Base-by-base conservation (phyloP, 2,797 vertebrate genomes). In the Vireo griseus region DNA sequence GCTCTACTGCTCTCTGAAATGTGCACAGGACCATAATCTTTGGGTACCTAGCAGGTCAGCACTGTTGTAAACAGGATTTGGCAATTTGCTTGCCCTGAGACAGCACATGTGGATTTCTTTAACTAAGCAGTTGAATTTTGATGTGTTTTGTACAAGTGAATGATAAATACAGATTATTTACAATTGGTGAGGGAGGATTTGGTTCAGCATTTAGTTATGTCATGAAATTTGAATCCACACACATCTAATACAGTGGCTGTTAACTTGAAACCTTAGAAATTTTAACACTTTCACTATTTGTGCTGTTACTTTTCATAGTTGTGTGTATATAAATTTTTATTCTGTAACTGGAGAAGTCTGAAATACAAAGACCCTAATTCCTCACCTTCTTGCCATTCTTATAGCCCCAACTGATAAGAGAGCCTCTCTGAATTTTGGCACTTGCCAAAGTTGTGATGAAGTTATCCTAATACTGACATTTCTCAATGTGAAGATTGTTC, bases 1-100 rank as follows among this genome's bases (percentile, higher is more conserved):
- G 90, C 83, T 87, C 67, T 92, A 6, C 54, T 93, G 68, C 80
- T 86, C 89, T 88, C 84, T 86, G 73, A 88, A 88, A 28, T 74
- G 50, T 55, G 37, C 51, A 33, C 51, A 39, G 58, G 62, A 35
- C 47, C 68, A 57, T 40, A 14, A 47, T 76, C 54, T 50, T 67
- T 8, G 21, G 71, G 28, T 79, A 39, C 50, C 37, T 65, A 29
- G n/a, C 35, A 54, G 68, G 57, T 68, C 48, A 73, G 74, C 37
- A 6, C 52, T 75, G 35, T 16, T 86, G 44, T 51, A 65, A 90
- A 69, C 13, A 40, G 75, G 66, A 91, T 63, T 91, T 62, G 69
- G 40, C 29, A 39, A 7, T 42, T 92, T 35, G 12, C 48, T 81
- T 84, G 79, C 82, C 31, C 33, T 77, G 40, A 26, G 26, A 44